Evolutionary conservation across 2,888 invertebrate genomes (phyloP), one percentile per base, ranked within the genome.

Genomic region (Exocentrus adspersus): DNA sequence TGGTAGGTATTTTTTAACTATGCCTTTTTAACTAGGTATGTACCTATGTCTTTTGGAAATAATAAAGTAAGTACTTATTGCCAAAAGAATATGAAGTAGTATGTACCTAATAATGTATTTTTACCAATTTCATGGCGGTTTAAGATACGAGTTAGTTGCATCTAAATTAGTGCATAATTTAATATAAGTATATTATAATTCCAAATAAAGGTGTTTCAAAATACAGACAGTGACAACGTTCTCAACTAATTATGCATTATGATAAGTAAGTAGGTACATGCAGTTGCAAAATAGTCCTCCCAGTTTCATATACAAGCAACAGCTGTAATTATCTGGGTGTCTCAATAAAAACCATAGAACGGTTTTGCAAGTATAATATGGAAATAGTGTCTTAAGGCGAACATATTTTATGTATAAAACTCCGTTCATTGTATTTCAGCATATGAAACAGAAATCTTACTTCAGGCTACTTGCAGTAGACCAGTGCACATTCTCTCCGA

Each of bases 381-480:
- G 69, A 69, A 69, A 68, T 66, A 60, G 60, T 63, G 62, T 65
- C 71, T 62, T 56, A 52, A 65, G 70, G 69, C 68, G 57, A 64
- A 45, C 63, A 72, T 70, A 72, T 72, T 72, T 72, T 65, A 69
- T 62, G 65, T 59, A 66, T 56, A 67, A 72, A 72, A 62, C 68
- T 63, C 68, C 67, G 64, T 72, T 67, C 72, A 65, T 70, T 69
- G 65, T 69, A 61, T 68, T 70, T 71, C 68, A 70, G 67, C 68
- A 53, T 68, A 67, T 46, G 64, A 62, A 68, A 68, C 69, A 64
- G 56, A 64, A 69, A 67, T 66, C 64, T 67, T 60, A 60, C 69
- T 62, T 10, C 56, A 42, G 71, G 71, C 71, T 54, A 67, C 14
- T 30, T 61, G 53, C 68, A 71, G 68, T 56, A 12, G 71, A 60